Conservation (phyloP, 2,113 vertebrate genomes). For the Indri indri region DNA sequence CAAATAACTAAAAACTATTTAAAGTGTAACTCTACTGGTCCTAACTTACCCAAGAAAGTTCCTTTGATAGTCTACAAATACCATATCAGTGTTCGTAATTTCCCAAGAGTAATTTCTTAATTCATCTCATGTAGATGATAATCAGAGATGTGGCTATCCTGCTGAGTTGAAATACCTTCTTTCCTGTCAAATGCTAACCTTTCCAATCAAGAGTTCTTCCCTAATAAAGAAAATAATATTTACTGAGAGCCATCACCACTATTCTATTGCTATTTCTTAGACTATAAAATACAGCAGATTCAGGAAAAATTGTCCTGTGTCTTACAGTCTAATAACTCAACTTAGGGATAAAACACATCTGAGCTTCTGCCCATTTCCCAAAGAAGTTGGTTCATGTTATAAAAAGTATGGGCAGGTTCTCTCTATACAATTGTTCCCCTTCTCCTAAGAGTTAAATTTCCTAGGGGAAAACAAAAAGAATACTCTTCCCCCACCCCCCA, state of each 20-base stretch:
- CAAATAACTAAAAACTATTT: too few relatives aligned
- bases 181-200: slow-evolving; percentile 77
- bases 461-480: neutral
- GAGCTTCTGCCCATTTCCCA: neutral
- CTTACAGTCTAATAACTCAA: neutral
- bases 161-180: slow-evolving; percentile 72
- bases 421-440: neutral
- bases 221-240: slow-evolving; percentile 61
- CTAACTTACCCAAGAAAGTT: neutral
- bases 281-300: neutral
- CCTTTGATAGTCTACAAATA: neutral
- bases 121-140: slow-evolving; percentile 24
- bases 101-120: neutral
- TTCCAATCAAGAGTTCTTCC: slow-evolving; percentile 76
- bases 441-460: neutral
- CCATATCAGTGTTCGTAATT: neutral
- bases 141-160: slow-evolving; percentile 71
- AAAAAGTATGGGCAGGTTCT: neutral
- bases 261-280: neutral
- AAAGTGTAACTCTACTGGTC: neutral
- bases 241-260: neutral
- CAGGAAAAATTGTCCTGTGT: neutral
- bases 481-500: neutral
- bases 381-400: neutral
- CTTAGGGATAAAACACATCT: neutral